A percentile compares a stretch with the other conserved stretches of the same genome.
Evolutionary conservation across 92 coral and sea anemone genomes (phyloP).

Genomic region (Chrysogorgia sp.): DNA sequence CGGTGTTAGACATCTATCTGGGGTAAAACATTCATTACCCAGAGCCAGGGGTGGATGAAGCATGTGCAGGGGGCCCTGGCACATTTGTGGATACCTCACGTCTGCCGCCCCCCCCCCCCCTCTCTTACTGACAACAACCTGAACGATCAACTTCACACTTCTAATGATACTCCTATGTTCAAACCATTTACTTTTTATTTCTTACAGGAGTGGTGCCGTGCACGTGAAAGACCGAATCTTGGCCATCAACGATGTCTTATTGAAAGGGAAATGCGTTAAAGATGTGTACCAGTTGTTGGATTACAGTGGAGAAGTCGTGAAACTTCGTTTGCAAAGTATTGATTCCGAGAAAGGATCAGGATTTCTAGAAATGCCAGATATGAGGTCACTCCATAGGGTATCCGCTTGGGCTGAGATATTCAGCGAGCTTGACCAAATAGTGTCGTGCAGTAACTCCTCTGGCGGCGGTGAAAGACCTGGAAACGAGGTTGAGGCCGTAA

Average conservation of each 20-base stretch:
- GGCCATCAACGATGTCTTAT: slow-evolving; percentile 37
- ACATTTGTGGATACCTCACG: no score
- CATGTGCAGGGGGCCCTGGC: no score
- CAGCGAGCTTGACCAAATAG: slow-evolving; percentile 40
- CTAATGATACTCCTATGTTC: no score
- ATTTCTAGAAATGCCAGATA: slow-evolving; percentile 30
- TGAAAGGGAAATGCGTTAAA: slow-evolving; percentile 26
- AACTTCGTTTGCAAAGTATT: slow-evolving; percentile 34
- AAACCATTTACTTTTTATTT: neutral
- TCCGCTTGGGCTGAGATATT: slow-evolving; percentile 49
- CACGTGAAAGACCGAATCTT: slow-evolving; percentile 31
- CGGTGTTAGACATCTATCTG: no score
- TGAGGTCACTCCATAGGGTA: slow-evolving; percentile 40
- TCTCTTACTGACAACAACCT: neutral
- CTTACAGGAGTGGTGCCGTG: slow-evolving; percentile 41
- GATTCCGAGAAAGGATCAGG: neutral
- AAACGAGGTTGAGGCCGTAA: slow-evolving; percentile 11
- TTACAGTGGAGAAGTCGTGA: slow-evolving; percentile 42
- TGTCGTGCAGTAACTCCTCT: neutral
- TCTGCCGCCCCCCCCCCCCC: neutral
- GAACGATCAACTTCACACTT: no score
- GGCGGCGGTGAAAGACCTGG: neutral
- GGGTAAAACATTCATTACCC: no score
- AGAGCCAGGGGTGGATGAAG: no score
- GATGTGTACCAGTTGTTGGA: slow-evolving; percentile 37